Evolutionary conservation across 2,797 vertebrate species (phyloP), one percentile per base, ranked within the genome.

Genomic region (Gobionotothen gibberifrons): DNA sequence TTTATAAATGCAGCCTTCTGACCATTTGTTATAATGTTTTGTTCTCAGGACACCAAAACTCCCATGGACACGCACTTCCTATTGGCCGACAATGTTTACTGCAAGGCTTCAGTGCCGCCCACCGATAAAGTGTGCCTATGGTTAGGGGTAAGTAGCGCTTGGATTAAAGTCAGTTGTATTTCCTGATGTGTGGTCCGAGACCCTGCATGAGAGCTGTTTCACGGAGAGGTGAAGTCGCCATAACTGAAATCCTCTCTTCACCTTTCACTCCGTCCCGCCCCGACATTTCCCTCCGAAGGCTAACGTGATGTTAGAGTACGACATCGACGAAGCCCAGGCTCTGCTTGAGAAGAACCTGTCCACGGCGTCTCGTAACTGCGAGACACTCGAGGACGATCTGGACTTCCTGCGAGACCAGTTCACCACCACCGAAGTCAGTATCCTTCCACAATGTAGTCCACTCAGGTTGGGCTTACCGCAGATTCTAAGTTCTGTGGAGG

Each of bases 341-440:
- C 93, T 99, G 62, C 91, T 99, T 85, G 98, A 99, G 93, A 99
- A 98, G 92, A 99, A 99, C 90, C 93, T 98, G 47, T 93, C 93
- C 55, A 98, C 97, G 6, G 98, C 98, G 13, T 96, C 97, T 52
- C 97, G 96, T 73, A 99, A 98, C 81, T 94, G 99, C 16, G 97
- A 99, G 74, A 97, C 97, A 15, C 94, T 99, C 65, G 97, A 98
- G 88, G 97, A 98, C 55, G 98, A 99, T 84, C 94, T 99, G 74
- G 98, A 99, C 84, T 99, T 99, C 92, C 95, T 99, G 86, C 94
- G 97, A 91, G 98, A 99, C 95, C 98, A 99, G 85, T 98, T 98
- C 91, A 99, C 98, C 88, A 99, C 98, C 92, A 99, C 98, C 67
- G 98, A 99, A 99, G 98, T 99, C 97, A 99, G 96, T 99, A 99